Conservation (phyloP, 2,888 invertebrate species). For the Boloria euphrosyne region DNA sequence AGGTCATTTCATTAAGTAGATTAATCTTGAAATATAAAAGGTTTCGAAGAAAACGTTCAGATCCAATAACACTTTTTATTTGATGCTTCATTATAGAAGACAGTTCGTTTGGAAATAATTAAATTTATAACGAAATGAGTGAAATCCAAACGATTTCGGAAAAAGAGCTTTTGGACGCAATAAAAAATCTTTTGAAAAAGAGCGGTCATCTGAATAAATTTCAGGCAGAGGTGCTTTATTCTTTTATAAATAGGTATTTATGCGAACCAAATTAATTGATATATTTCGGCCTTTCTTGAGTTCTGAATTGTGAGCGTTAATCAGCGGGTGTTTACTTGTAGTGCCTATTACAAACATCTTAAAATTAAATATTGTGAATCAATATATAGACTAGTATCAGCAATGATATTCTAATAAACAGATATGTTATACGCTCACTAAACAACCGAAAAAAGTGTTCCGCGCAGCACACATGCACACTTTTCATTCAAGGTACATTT, state of each 20-base stretch:
- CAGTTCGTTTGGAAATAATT: constrained; percentile 42
- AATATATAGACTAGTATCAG: too few relatives aligned
- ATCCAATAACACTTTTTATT: constrained; percentile 29
- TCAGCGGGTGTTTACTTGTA: too few relatives aligned
- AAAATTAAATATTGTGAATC: too few relatives aligned
- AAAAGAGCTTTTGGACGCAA: constrained; percentile 65
- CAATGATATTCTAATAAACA: too few relatives aligned
- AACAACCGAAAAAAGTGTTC: too few relatives aligned
- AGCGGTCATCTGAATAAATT: constrained; percentile 72
- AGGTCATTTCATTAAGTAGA: constrained; percentile 9
- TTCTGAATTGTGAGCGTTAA: too few relatives aligned
- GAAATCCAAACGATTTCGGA: constrained; percentile 63
- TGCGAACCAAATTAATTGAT: constrained; percentile 32
- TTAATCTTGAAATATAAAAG: constrained; percentile 17
- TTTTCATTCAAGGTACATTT: too few relatives aligned
- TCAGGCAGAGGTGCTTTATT: constrained; percentile 64
- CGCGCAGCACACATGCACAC: too few relatives aligned
- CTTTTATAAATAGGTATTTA: constrained; percentile 32
- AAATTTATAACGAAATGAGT: constrained; percentile 53
- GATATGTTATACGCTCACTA: too few relatives aligned
- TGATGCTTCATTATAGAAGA: constrained; percentile 30
- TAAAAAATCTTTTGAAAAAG: constrained; percentile 67
- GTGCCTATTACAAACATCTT: too few relatives aligned
- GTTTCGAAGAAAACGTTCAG: not conserved
- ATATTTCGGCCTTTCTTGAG: not conserved